Evolutionary conservation across 53 echinoderm and acorn worm species (phyloP).

Genomic region (Paracentrotus lividus): DNA sequence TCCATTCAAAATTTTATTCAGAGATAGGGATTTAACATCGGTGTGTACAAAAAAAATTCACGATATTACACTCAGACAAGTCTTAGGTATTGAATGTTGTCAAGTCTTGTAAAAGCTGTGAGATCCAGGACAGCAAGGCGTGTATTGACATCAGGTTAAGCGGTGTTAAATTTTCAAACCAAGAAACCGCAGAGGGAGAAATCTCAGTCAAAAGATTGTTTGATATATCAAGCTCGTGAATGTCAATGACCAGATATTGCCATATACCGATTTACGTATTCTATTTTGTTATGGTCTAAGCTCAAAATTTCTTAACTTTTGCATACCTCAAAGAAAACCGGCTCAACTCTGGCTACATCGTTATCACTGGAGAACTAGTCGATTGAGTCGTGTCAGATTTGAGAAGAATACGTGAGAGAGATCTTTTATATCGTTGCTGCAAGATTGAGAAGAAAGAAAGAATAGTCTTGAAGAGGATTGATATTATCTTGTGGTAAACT

Average conservation of each 20-base stretch:
- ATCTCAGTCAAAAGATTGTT: not conserved
- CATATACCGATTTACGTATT: not conserved
- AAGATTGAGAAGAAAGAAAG: not conserved
- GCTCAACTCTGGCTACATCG: not conserved
- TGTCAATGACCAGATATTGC: not conserved
- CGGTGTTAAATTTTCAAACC: constrained; percentile 1
- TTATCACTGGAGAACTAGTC: not conserved
- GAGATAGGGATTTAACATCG: not conserved
- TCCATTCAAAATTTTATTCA: too few relatives aligned
- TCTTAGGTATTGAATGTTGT: not conserved
- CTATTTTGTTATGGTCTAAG: not conserved
- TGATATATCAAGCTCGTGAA: not conserved
- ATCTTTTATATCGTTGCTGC: not conserved
- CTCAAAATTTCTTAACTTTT: not conserved
- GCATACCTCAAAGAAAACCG: not conserved
- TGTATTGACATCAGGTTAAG: not conserved
- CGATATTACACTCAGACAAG: not conserved
- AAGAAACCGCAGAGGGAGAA: not conserved
- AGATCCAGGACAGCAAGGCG: not conserved
- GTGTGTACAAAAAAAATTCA: not conserved
- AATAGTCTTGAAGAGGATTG: not conserved
- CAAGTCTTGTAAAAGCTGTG: not conserved
- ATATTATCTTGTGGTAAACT: not conserved
- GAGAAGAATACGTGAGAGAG: not conserved
- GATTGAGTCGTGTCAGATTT: not conserved